These are phyloP conservation scores for Phallusia fumigata DNA, from an alignment of 23 tunicate genomes.

Conservation along the genomic window DNA sequence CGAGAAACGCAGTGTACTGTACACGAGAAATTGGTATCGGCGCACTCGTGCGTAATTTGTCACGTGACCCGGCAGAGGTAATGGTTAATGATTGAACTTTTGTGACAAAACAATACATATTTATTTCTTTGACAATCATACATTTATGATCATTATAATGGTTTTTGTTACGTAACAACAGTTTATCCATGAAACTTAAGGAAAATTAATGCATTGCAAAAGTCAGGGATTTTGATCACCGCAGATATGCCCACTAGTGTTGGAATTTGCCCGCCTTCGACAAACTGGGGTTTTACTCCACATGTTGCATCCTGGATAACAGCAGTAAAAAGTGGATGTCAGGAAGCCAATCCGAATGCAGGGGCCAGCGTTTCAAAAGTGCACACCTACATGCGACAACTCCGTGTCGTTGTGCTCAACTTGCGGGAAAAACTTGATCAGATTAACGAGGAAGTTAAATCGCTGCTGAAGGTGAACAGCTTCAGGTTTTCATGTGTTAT, in stretches of 20 bases:
- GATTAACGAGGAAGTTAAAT: constrained; percentile 56
- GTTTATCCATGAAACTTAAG: too few relatives aligned
- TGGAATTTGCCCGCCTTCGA: constrained; percentile 31
- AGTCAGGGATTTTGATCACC: not conserved
- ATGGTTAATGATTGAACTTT: not conserved
- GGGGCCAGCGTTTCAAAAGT: constrained; percentile 36
- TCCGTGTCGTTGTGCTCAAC: constrained; percentile 42
- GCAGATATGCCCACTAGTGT: not conserved
- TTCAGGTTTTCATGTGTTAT: too few relatives aligned
- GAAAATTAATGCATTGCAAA: too few relatives aligned
- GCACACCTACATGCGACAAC: constrained; percentile 57
- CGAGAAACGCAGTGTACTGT: not conserved
- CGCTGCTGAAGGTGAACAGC: constrained; percentile 55
- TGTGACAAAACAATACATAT: not conserved
- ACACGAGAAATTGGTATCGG: not conserved
- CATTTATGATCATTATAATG: not conserved
- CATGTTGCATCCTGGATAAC: constrained; percentile 39
- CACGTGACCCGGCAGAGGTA: constrained; percentile 56
- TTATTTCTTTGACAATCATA: too few relatives aligned
- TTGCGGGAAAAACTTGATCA: constrained; percentile 35
- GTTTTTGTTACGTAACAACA: not conserved
- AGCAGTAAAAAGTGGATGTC: constrained; percentile 2
- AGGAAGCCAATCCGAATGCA: constrained; percentile 30
- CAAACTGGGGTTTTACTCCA: constrained; percentile 34
- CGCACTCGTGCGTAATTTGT: constrained; percentile 41